phyloP scores from a whole-genome alignment of 2,888 invertebrate genomes.

The Flexamia atlantica region DNA sequence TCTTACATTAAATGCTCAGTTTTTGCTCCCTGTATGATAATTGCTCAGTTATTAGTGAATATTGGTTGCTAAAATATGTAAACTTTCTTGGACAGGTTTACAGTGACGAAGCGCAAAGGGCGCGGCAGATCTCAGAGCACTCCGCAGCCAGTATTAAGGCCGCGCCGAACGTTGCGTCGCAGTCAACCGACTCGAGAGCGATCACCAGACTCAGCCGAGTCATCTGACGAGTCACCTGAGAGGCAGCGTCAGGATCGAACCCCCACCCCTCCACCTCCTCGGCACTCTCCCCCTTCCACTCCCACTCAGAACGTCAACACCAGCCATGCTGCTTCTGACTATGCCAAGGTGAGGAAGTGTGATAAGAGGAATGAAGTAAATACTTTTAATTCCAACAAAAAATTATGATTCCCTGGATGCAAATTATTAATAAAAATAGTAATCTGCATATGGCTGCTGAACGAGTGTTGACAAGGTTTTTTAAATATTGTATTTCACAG shows the following conservation, averaged over 20 bases:
- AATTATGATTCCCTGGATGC: too few species aligned
- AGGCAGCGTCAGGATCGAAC: conserved; percentile 34
- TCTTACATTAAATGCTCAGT: too few species aligned
- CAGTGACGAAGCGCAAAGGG: conserved; percentile 61
- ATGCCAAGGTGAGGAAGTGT: neutral
- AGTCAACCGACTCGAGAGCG: conserved; percentile 33
- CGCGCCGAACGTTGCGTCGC: conserved; percentile 49
- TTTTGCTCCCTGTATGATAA: too few species aligned
- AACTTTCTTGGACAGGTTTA: conserved; percentile 38
- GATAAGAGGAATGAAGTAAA: too few species aligned
- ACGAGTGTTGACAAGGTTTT: too few species aligned
- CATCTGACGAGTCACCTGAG: conserved; percentile 56
- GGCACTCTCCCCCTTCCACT: conserved; percentile 71
- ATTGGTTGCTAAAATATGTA: too few species aligned
- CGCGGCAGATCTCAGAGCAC: conserved; percentile 61
- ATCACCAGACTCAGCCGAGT: conserved; percentile 43
- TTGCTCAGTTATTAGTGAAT: too few species aligned
- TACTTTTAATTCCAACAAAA: too few species aligned
- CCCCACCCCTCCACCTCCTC: conserved; percentile 44
- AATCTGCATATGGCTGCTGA: too few species aligned
- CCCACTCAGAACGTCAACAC: conserved; percentile 71
- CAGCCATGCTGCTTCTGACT: neutral
- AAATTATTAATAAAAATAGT: too few species aligned
- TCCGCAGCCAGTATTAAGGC: conserved; percentile 54
- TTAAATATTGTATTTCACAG: too few species aligned